Evolutionary conservation across 1,140 invertebrate species (phyloP), one percentile per base, ranked within the genome.

Genomic region (Samia ricini): DNA sequence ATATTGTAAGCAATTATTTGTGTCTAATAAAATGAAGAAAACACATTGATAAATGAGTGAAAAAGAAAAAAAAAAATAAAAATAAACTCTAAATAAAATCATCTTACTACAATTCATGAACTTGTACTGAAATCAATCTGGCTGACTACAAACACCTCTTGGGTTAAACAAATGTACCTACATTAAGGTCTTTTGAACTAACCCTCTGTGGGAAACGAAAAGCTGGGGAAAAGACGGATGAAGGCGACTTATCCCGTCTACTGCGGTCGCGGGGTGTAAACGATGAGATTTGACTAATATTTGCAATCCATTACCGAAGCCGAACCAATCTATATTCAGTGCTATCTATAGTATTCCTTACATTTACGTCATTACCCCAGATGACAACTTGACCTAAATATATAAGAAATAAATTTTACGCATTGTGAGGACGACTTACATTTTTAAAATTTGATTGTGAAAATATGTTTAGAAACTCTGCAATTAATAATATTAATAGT

Each of bases 231-330:
- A 84, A 87, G 83, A 87, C 77, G 83, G 61, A 86, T 84, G 76
- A 68, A 74, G 68, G 61, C 64, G 65, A 69, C 75, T 82, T 81
- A 81, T 77, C 81, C 72, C 63, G 63, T 58, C 61, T n/a, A 49
- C 58, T 7, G n/a, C 49, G 49, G 26, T 29, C 56, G 65, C 70
- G 71, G 75, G 80, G 73, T 65, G 63, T 66, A 64, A 76, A 80
- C 77, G 77, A 79, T 72, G 72, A 75, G 85, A 81, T 85, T 86
- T 79, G 68, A 76, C 79, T 75, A 83, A 88, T 84, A 88, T 88
- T 84, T 82, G 78, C 85, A 85, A 88, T 88, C 79, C 83, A 88
- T 85, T 88, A 85, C 76, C 62, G 50, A 50, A 26, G 54, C 52
- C 42, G 22, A 42, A 21, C 56, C 56, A 10, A 23, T 18, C 55